Base-by-base conservation (phyloP, 2,888 invertebrate genomes). In the Conops quadrifasciatus region DNA sequence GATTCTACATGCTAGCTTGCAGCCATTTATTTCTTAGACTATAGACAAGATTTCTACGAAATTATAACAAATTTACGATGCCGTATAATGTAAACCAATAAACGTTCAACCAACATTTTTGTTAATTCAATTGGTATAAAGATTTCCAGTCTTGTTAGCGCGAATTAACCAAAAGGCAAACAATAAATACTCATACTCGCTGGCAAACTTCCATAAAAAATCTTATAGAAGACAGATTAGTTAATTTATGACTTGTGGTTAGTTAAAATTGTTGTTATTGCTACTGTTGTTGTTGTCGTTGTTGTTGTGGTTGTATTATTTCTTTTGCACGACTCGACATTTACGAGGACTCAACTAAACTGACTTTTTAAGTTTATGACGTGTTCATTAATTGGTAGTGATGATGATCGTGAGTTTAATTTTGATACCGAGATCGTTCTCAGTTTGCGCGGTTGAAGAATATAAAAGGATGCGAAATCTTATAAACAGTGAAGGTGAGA, bases 341-440 rank as follows among this genome's bases (percentile, higher is more conserved):
- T 28, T 43, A 43, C 21, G 47, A 58, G 26, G 58, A 58, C 26
- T 28, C 26, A 58, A 58, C 58, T 58, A 28, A 58, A 58, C 58
- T 28, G 67, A 45, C 15, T 67, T 67, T 36, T 67, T 56, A 67
- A 56, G 67, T 67, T 67, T 67, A 67, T 58, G 53, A 67, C 67
- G 56, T 67, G 58, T 67, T 67, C 67, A 67, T 67, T 67, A 67
- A 67, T 58, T 67, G 67, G 58, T 45, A 24, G 21, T 58, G 67
- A 36, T 58, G 67, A 36, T 36, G 36, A 67, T 67, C 58, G 67
- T 56, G 45, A 67, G 67, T 56, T 67, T 65, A 26, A 67, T 58
- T 47, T 65, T 21, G 60, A 62, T 62, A 21, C 36, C 21, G 60
- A 62, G 24, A 26, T 15, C 26, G 58, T 16, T 53, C 53, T 21